phyloP scores from a whole-genome alignment of 1,140 invertebrate genomes.

The Ostrea denselamellosa region DNA sequence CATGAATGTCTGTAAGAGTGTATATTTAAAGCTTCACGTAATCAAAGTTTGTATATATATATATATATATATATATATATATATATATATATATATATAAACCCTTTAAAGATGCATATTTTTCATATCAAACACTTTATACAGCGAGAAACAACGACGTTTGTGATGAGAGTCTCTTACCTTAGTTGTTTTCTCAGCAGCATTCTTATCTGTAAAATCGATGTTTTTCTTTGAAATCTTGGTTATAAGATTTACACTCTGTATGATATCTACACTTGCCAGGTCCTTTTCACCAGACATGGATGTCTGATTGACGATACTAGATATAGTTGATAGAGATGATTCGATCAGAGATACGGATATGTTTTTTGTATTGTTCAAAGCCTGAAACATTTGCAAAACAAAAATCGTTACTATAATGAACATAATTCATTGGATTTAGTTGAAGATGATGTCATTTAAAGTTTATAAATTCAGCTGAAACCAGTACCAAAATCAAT shows the following conservation, averaged over 20 bases:
- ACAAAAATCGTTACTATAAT: no score
- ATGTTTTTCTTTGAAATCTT: neutral
- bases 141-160: no score
- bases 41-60: neutral
- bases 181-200: slow-evolving; percentile 29
- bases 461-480: neutral
- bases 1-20: neutral
- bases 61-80: no score
- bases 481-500: neutral
- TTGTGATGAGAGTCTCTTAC: neutral
- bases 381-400: neutral
- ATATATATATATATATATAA: no score
- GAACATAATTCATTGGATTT: neutral
- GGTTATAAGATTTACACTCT: neutral
- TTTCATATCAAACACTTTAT: neutral
- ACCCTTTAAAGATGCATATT: neutral
- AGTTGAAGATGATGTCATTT: neutral
- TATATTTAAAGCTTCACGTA: neutral
- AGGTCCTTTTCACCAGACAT: neutral
- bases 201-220: neutral
- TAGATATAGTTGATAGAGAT: neutral
- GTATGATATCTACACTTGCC: neutral
- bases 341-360: neutral
- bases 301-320: neutral
- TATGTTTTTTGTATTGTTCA: neutral